Evolutionary conservation across 2,888 invertebrate species (phyloP), one percentile per base, ranked within the genome.

Genomic region (Mayetiola destructor): DNA sequence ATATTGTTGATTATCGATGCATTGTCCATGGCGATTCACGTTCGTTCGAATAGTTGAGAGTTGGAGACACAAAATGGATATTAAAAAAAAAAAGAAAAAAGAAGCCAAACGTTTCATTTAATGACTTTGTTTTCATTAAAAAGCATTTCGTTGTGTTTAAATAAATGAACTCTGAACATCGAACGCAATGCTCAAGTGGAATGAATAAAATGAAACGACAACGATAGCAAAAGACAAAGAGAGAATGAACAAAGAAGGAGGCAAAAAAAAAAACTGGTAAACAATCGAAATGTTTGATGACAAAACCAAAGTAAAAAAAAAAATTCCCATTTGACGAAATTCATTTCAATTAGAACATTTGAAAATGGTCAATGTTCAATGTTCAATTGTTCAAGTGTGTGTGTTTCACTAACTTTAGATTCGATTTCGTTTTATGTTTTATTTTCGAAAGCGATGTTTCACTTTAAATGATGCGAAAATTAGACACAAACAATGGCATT

Each of bases 91-190:
- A n/a, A n/a, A n/a, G n/a, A n/a, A n/a, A n/a, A n/a, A n/a, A n/a
- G n/a, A n/a, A n/a, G n/a, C n/a, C n/a, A n/a, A n/a, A n/a, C n/a
- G n/a, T n/a, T n/a, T n/a, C n/a, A n/a, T n/a, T n/a, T n/a, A n/a
- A n/a, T n/a, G n/a, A 5, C n/a, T 27, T 39, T 20, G 39, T 39
- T 48, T 48, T 48, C 48, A 48, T 48, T 48, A 27, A 48, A 48
- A 27, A 48, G 48, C 27, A 9, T 27, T 48, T n/a, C 16, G 9
- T 48, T 48, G 23, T 3, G 39, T 5, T 27, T 2, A 48, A 48
- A 48, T 27, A 48, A 48, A n/a, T 27, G n/a, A n/a, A n/a, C n/a
- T n/a, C n/a, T n/a, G n/a, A n/a, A n/a, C n/a, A n/a, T n/a, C n/a
- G n/a, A n/a, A 27, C 48, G n/a, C 2, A 48, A 27, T 9, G 27